Evolutionary conservation across 2,888 invertebrate genomes (phyloP), one percentile per base, ranked within the genome.

Genomic region (Cheilosia impressa): DNA sequence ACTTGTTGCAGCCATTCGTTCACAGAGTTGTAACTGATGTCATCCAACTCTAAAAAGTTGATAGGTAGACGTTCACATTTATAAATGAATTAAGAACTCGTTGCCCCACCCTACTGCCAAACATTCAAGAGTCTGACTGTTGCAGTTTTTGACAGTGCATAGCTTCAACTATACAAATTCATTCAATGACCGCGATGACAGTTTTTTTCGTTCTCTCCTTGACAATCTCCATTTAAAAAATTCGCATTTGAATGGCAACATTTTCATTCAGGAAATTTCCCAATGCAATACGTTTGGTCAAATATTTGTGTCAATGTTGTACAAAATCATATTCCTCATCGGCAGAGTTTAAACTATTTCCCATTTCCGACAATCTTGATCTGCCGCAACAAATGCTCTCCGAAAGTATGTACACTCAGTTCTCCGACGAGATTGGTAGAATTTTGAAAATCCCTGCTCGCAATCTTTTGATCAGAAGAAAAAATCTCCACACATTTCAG

Each of bases 1-100:
- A 89, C 63, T 43, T 88, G 63, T 10, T 85, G 71, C 27, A 89
- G 77, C 89, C 89, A 89, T n/a, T 89, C 87, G 34, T 88, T 76
- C 15, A 88, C 47, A 7, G 79, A 75, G 7, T 57, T 66, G 10
- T 81, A 58, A 10, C 47, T 50, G 15, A 83, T 76, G 47, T 77
- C 65, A 3, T 79, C 72, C 2, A 53, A 31, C 22, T 58, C 75
- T 79, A 13, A 19, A 24, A 5, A 41, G 1, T 50, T 10, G 50
- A 10, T 17, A 17, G 17, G 17, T 45, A 0, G 1, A 17, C n/a
- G 7, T 47, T 47, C 2, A 45, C 6, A 45, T 9, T 45, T n/a
- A n/a, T 17, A 45, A 45, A 45, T 2, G 2, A n/a, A 4, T 43
- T 43, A 43, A n/a, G 6, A 43, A 43, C 7, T 41, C 41, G 41